Evolutionary conservation across 2,113 vertebrate species (phyloP), one percentile per base, ranked within the genome.

Genomic region (Hypanus sabinus): DNA sequence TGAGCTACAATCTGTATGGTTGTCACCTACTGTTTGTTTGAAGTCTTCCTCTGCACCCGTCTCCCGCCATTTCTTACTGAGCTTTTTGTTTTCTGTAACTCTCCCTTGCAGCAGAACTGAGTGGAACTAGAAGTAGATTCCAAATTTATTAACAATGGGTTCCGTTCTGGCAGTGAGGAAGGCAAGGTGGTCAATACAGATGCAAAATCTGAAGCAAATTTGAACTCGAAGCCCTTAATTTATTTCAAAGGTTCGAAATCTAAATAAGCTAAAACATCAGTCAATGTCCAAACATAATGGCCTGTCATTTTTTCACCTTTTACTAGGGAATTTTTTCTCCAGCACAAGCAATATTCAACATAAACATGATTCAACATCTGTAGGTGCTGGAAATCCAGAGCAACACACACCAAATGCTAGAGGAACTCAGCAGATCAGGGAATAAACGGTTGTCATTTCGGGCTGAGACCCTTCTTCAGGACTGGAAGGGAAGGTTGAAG

Each of bases 1-100:
- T 46, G 46, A 46, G 8, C 55, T 57, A 33, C 60, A 65, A 60
- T 33, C 60, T 36, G 60, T 68, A 87, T 16, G 60, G 14, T 65
- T 68, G 16, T 65, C 85, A 90, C 85, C 65, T 90, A 90, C 85
- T 90, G 85, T 33, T 65, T 65, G 12, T n/a, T 88, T 65, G 85
- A 33, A 65, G 60, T 65, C 85, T 90, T 68, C 14, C 14, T 90
- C 60, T n/a, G 57, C 16, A 60, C n/a, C n/a, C 18, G 60, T 33
- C 85, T 65, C 85, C 60, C 16, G 62, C 60, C 60, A 90, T 68
- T 90, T 65, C 18, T 20, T 60, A 68, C 85, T 65, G 30, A 33
- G 16, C 83, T n/a, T 62, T 60, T 14, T 85, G 55, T 90, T 88
- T 36, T 33, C 12, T 3, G 85, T 90, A 20, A 65, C n/a, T 68